Percentiles rank a stretch among this genome's conserved stretches.
Conservation (phyloP, 2,888 invertebrate species). For the Eudasyphora cyanicolor region DNA sequence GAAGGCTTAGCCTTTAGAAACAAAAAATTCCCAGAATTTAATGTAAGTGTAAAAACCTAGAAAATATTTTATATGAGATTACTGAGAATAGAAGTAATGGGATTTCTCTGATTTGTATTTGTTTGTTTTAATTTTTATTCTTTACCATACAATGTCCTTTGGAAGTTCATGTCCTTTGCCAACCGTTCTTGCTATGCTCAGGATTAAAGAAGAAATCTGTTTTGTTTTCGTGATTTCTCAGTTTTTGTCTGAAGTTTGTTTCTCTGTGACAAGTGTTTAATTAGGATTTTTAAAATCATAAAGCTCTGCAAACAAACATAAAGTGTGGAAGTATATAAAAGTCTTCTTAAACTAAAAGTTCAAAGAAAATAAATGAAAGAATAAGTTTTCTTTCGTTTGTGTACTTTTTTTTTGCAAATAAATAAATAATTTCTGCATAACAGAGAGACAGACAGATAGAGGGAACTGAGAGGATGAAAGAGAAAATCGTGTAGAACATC, state of each 20-base stretch:
- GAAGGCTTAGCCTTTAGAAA: background rate
- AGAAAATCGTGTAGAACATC: background rate
- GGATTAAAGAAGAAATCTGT: background rate
- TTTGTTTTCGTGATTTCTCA: no score
- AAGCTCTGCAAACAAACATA: background rate
- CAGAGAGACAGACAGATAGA: no score
- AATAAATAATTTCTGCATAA: background rate
- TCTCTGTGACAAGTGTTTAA: slow-evolving; percentile 12
- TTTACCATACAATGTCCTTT: background rate
- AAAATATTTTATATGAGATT: no score
- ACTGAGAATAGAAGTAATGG: no score
- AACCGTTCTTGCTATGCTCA: background rate
- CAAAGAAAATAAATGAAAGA: background rate
- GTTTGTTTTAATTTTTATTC: background rate
- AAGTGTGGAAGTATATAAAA: background rate
- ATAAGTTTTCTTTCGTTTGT: no score
- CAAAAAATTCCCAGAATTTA: background rate
- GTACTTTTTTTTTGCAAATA: background rate
- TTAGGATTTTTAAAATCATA: slow-evolving; percentile 17
- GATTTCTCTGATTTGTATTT: background rate
- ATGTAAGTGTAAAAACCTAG: no score
- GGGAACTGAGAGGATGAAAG: background rate
- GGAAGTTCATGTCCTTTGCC: background rate
- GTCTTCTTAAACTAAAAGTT: background rate
- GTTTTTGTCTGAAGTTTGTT: background rate